A percentile compares a stretch with the other conserved stretches of the same genome.
phyloP scores from a whole-genome alignment of 2,797 vertebrate species.

The Ambastaia sidthimunki region DNA sequence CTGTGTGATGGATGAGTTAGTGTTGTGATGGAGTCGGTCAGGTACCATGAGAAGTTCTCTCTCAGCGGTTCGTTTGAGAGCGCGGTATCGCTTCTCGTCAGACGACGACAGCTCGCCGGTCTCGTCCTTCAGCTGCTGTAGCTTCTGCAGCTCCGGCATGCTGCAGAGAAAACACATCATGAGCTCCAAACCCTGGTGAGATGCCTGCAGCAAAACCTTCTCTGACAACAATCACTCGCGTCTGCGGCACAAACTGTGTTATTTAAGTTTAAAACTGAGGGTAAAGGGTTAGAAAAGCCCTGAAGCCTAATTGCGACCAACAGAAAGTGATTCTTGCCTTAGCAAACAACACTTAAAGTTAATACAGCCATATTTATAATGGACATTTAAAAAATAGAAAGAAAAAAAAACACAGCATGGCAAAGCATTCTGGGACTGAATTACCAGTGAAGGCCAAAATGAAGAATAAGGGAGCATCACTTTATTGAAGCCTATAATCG shows the following conservation, averaged over 20 bases:
- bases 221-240: too few relatives aligned
- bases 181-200: background rate
- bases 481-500: too few relatives aligned
- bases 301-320: too few relatives aligned
- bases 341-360: too few relatives aligned
- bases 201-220: background rate
- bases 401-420: too few relatives aligned
- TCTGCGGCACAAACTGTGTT: too few relatives aligned
- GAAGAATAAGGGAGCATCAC: background rate
- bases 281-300: too few relatives aligned
- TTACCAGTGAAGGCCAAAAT: background rate
- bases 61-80: constrained; percentile 94
- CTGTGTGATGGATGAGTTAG: background rate
- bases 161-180: constrained; percentile 69
- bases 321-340: too few relatives aligned
- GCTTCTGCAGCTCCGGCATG: constrained; percentile 98
- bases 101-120: constrained; percentile 96
- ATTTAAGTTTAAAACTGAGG: too few relatives aligned
- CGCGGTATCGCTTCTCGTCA: constrained; percentile 96
- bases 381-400: too few relatives aligned
- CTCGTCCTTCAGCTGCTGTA: constrained; percentile 99
- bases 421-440: background rate
- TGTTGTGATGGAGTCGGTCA: background rate
- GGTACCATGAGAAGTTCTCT: constrained; percentile 94
- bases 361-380: too few relatives aligned